phyloP scores from a whole-genome alignment of 2,797 vertebrate species.

The Acomys russatus region DNA sequence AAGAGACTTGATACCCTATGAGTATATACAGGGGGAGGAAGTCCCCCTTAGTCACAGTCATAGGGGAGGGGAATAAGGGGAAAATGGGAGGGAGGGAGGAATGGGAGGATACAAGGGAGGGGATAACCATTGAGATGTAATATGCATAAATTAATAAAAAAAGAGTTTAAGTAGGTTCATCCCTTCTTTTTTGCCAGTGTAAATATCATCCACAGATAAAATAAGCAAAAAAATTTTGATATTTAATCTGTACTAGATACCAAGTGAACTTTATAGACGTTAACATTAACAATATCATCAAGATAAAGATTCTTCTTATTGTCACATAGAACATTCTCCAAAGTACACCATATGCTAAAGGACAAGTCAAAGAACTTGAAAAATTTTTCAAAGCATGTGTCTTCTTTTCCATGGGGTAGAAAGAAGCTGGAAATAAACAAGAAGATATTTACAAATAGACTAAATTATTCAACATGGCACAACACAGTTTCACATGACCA shows the following conservation, averaged over 20 bases:
- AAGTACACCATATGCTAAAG: background rate
- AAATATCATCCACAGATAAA: background rate
- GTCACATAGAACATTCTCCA: background rate
- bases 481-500: background rate
- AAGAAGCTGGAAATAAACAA: background rate
- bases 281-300: background rate
- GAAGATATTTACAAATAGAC: background rate
- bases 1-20: no score
- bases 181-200: background rate
- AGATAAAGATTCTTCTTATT: background rate
- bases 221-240: background rate
- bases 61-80: no score
- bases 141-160: no score
- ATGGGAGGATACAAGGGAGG: no score
- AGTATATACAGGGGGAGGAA: no score
- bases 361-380: background rate
- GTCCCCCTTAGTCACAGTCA: no score
- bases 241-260: background rate
- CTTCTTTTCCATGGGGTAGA: no score
- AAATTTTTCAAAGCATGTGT: background rate
- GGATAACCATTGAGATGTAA: no score
- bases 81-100: no score
- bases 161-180: background rate
- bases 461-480: background rate
- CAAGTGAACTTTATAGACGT: background rate